Conservation (phyloP, 2,113 vertebrate species). For the Gallinago paraguaiae region DNA sequence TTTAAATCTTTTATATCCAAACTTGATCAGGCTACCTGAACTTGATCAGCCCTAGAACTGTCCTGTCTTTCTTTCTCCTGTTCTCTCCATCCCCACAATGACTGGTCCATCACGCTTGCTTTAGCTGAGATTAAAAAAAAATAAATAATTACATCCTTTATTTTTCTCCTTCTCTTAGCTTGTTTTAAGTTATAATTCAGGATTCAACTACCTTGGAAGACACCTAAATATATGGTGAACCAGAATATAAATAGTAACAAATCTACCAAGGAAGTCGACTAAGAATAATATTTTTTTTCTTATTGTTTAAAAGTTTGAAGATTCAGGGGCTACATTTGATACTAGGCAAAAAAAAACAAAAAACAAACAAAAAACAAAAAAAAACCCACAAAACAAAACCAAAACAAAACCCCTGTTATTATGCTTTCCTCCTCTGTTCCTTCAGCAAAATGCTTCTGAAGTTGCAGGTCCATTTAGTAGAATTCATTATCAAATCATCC, state of each 20-base stretch:
- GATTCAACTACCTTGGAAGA: background rate
- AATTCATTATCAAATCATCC: background rate
- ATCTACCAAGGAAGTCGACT: background rate
- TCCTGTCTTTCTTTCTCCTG: background rate
- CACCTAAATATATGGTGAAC: background rate
- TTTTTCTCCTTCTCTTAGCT: background rate
- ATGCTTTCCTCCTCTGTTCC: background rate
- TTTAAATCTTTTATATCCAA: background rate
- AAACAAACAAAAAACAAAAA: too few species aligned
- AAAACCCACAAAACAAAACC: too few species aligned
- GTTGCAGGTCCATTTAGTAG: background rate
- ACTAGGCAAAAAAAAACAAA: background rate
- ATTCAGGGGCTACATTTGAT: background rate
- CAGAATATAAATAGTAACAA: background rate
- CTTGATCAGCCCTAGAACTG: background rate
- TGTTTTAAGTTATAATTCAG: background rate
- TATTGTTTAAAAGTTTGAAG: background rate
- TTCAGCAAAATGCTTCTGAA: background rate
- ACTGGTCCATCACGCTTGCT: background rate
- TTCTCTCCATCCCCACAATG: background rate
- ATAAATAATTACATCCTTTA: background rate
- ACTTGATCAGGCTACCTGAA: background rate
- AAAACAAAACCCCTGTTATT: background rate
- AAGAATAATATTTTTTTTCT: background rate
- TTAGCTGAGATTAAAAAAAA: background rate